Percentiles rank a stretch among this genome's conserved stretches.
Evolutionary conservation across 2,888 invertebrate species (phyloP).

Genomic region (Lapara coniferarum): DNA sequence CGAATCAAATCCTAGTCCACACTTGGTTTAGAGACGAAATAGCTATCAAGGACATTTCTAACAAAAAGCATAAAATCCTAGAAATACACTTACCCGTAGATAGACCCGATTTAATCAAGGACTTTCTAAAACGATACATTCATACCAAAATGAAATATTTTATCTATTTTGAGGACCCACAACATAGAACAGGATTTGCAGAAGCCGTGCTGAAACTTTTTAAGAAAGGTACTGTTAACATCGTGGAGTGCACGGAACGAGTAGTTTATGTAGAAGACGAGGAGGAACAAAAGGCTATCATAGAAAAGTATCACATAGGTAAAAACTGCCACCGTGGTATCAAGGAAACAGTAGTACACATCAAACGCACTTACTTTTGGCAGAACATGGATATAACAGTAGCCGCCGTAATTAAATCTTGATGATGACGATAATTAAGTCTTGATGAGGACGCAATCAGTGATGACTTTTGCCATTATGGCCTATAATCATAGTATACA

Average conservation of each 20-base stretch:
- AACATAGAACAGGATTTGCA: slow-evolving; percentile 30
- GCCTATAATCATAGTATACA: slow-evolving; percentile 43
- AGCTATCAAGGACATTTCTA: slow-evolving; percentile 38
- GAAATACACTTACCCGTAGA: slow-evolving; percentile 41
- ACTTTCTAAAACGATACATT: slow-evolving; percentile 42
- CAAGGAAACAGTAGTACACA: slow-evolving; percentile 33
- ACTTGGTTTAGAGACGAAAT: slow-evolving; percentile 38
- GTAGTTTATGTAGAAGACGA: slow-evolving; percentile 34
- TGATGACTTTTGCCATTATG: slow-evolving; percentile 43
- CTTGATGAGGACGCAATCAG: slow-evolving; percentile 37
- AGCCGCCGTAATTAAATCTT: slow-evolving; percentile 11
- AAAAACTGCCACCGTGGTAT: slow-evolving; percentile 42
- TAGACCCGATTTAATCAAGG: slow-evolving; percentile 36
- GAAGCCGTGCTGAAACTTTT: slow-evolving; percentile 32
- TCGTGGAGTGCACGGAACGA: slow-evolving; percentile 41
- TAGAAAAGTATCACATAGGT: slow-evolving; percentile 37
- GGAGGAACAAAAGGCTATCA: slow-evolving; percentile 32
- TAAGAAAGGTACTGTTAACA: slow-evolving; percentile 35
- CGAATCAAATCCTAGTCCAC: slow-evolving; percentile 43
- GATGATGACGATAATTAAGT: slow-evolving; percentile 33
- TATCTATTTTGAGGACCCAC: slow-evolving; percentile 36
- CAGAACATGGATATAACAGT: slow-evolving; percentile 37
- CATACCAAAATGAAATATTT: slow-evolving; percentile 23
- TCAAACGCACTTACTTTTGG: slow-evolving; percentile 39
- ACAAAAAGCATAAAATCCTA: slow-evolving; percentile 40